Evolutionary conservation across 2,797 vertebrate species (phyloP).

Genomic region (Tokudaia muenninki): DNA sequence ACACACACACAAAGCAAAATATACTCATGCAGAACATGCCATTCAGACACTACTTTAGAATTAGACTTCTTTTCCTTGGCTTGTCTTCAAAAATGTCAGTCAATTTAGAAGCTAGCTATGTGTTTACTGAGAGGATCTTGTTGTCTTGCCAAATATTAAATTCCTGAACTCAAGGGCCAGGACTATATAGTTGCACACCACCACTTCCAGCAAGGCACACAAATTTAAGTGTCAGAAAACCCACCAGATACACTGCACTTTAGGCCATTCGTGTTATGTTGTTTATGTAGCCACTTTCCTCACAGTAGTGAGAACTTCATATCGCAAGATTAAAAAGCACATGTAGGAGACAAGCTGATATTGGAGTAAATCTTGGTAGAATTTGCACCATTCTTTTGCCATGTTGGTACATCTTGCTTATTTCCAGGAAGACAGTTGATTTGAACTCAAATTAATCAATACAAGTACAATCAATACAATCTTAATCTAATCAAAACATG

Average conservation of each 20-base stretch:
- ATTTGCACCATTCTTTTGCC: background rate
- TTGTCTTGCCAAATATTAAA: background rate
- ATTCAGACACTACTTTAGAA: background rate
- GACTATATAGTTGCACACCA: background rate
- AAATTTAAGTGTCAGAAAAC: constrained; percentile 27
- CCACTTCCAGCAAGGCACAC: background rate
- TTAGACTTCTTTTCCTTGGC: constrained; percentile 14
- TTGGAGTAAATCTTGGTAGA: constrained; percentile 34
- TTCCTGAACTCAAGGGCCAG: background rate
- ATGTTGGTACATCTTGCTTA: constrained; percentile 4
- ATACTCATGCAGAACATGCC: background rate
- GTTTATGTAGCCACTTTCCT: constrained; percentile 19
- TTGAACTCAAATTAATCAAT: constrained; percentile 68
- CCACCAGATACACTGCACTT: background rate
- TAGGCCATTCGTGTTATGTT: background rate
- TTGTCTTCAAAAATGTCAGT: background rate
- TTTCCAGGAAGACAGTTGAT: background rate
- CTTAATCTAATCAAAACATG: constrained; percentile 10
- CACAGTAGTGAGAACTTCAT: background rate
- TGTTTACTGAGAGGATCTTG: background rate
- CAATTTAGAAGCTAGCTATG: background rate
- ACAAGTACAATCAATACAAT: background rate
- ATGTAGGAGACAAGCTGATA: constrained; percentile 31
- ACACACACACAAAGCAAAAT: background rate
- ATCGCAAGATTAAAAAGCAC: constrained; percentile 47